Conservation (phyloP, 2,888 invertebrate species). For the Aporophyla nigra region DNA sequence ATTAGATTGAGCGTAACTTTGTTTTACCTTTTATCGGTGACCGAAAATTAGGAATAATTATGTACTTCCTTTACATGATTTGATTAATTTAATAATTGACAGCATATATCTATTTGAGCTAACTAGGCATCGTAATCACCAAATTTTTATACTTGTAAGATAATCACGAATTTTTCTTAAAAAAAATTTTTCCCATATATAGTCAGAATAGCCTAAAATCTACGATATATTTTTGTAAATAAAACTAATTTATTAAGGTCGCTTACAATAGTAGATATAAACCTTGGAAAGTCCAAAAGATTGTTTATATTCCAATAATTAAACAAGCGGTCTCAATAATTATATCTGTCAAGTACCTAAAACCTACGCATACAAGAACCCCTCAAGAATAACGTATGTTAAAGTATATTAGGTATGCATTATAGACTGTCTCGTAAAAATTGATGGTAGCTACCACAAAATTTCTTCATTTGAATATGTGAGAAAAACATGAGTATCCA, state of each 20-base stretch:
- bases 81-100: not conserved
- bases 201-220: not conserved
- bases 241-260: not conserved
- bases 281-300: not conserved
- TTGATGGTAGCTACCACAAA: constrained; percentile 42
- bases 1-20: not conserved
- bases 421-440: constrained; percentile 39
- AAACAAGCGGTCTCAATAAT: not conserved
- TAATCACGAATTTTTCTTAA: not conserved
- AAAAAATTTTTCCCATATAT: not conserved
- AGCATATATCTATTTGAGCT: not conserved
- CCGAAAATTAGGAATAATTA: constrained; percentile 38
- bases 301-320: constrained; percentile 1
- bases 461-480: constrained; percentile 56
- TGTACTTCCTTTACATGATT: not conserved
- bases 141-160: not conserved
- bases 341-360: not conserved
- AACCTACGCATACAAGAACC: constrained; percentile 7
- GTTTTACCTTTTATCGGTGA: constrained; percentile 22
- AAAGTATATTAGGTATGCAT: constrained; percentile 18
- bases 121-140: not conserved
- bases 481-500: constrained; percentile 55
- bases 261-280: not conserved
- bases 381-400: constrained; percentile 24
- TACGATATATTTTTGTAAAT: no score